Evolutionary conservation across 2,888 invertebrate species (phyloP).

Genomic region (Schizaphis graminum): DNA sequence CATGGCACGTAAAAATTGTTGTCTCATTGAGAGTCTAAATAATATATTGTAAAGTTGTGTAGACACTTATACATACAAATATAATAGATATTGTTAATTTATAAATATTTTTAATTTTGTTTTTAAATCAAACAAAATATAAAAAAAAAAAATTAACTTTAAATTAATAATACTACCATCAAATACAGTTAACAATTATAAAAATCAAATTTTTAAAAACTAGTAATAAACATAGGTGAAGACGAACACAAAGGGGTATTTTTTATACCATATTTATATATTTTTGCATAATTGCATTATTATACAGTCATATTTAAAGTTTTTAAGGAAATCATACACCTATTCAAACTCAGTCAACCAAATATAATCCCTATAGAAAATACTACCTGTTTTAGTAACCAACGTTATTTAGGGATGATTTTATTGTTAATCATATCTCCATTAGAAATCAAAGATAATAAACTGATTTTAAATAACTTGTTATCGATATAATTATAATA

Average conservation of each 20-base stretch:
- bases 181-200: neutral
- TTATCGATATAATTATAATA: neutral
- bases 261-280: neutral
- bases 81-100: neutral
- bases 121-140: no score
- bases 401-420: neutral
- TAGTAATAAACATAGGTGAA: neutral
- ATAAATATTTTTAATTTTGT: no score
- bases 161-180: no score
- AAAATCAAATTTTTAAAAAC: neutral
- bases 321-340: neutral
- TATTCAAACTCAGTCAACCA: neutral
- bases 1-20: neutral
- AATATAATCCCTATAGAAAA: neutral
- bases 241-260: neutral
- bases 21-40: neutral
- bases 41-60: neutral
- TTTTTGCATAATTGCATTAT: neutral
- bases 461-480: neutral
- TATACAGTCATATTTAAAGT: neutral
- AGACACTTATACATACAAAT: no score
- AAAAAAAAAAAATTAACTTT: no score
- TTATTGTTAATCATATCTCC: neutral
- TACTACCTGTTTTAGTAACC: neutral
- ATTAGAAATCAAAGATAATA: neutral